A percentile compares a stretch with the other conserved stretches of the same genome.
Conservation (phyloP, 2,113 vertebrate genomes). For the Oceanites oceanicus region DNA sequence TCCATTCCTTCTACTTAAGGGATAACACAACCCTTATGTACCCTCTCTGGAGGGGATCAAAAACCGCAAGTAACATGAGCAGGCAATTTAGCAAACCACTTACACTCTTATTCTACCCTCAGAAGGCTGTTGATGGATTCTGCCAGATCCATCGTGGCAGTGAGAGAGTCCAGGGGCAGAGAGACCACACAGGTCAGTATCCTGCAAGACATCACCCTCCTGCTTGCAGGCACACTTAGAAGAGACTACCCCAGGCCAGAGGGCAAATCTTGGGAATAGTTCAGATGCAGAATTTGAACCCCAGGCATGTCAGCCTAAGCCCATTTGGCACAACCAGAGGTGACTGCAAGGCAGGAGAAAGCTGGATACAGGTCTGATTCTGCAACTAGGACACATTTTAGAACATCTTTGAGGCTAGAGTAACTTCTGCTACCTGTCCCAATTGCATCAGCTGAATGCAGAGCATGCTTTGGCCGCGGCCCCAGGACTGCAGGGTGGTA, state of each 20-base stretch:
- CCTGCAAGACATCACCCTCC: not conserved
- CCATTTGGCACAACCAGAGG: not conserved
- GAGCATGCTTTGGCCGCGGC: not conserved
- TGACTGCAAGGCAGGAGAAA: not conserved
- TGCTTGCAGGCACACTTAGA: not conserved
- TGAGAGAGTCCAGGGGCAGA: not conserved
- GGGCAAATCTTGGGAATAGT: not conserved
- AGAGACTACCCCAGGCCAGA: not conserved
- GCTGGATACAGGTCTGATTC: not conserved
- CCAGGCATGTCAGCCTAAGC: not conserved
- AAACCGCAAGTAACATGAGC: not conserved
- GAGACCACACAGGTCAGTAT: not conserved
- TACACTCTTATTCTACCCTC: not conserved
- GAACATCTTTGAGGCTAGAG: not conserved
- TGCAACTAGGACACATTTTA: not conserved
- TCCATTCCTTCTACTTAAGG: not conserved
- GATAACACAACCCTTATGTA: not conserved
- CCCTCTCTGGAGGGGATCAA: not conserved
- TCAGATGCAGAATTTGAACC: not conserved
- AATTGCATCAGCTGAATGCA: not conserved
- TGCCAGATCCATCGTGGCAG: not conserved
- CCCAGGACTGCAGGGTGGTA: not conserved
- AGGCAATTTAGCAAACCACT: not conserved
- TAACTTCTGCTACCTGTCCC: not conserved
- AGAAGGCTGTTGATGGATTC: not conserved